Evolutionary conservation across 2,113 vertebrate species (phyloP).

Genomic region (Pseudolaguvia tuberculata): DNA sequence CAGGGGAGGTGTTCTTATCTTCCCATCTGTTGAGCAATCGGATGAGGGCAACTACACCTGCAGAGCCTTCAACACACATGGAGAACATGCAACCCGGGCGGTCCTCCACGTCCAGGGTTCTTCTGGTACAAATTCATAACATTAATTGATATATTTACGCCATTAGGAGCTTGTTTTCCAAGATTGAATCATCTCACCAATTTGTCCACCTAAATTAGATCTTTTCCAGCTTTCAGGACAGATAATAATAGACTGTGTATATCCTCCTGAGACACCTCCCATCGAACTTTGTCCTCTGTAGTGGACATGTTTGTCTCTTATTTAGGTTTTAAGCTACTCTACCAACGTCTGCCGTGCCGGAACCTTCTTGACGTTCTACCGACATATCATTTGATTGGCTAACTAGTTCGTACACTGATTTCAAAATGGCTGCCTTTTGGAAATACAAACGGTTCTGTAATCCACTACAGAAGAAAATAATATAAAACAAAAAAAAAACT

Average conservation of each 20-base stretch:
- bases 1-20: constrained; percentile 70
- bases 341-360: no score
- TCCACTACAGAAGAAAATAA: no score
- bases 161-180: not conserved
- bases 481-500: no score
- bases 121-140: constrained; percentile 19
- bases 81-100: constrained; percentile 78
- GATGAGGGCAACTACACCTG: constrained; percentile 85
- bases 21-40: constrained; percentile 63
- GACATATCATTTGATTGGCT: no score
- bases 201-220: not conserved
- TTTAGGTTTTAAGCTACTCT: no score
- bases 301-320: no score
- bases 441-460: no score
- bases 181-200: not conserved
- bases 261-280: no score
- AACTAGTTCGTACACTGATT: no score
- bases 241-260: not conserved
- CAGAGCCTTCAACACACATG: constrained; percentile 77
- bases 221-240: not conserved
- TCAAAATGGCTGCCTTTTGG: no score
- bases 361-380: no score
- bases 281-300: no score
- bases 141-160: not conserved
- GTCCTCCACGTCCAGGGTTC: constrained; percentile 81